Conservation (phyloP, 2,797 vertebrate genomes). For the Odontamblyopus lacepedii region DNA sequence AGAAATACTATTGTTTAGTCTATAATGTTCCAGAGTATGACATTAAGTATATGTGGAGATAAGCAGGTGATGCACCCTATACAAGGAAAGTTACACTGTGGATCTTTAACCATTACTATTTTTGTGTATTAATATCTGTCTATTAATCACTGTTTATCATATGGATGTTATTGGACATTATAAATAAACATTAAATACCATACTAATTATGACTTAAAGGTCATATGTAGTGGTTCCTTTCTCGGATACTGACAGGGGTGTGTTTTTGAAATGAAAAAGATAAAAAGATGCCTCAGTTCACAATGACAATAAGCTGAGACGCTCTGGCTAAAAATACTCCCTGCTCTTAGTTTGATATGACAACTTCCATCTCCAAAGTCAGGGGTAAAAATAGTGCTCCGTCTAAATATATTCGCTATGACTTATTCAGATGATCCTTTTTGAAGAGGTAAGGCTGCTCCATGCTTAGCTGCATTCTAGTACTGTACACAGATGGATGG, state of each 20-base stretch:
- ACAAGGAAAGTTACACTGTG: too few species aligned
- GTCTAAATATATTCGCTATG: conserved; percentile 43
- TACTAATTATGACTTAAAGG: too few species aligned
- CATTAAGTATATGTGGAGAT: too few species aligned
- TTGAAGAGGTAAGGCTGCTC: conserved; percentile 38
- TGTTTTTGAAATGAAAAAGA: conserved; percentile 14
- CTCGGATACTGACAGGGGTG: conserved; percentile 4
- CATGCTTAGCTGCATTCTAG: conserved; percentile 13
- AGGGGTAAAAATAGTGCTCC: background rate
- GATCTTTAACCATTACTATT: too few species aligned
- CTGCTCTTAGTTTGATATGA: conserved; percentile 11
- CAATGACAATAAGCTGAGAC: conserved; percentile 7
- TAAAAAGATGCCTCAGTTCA: conserved; percentile 1
- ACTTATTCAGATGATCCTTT: conserved; percentile 65
- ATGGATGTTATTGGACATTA: too few species aligned
- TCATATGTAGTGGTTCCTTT: too few species aligned
- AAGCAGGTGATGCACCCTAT: too few species aligned
- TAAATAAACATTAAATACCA: too few species aligned
- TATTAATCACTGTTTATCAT: too few species aligned
- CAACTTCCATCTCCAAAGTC: conserved; percentile 23
- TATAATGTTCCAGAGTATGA: too few species aligned
- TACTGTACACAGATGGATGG: conserved; percentile 24
- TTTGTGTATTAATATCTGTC: too few species aligned
- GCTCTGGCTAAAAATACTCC: conserved; percentile 1
- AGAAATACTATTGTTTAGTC: too few species aligned